Percentiles rank a stretch among this genome's conserved stretches.
phyloP scores from a whole-genome alignment of 2,888 invertebrate genomes.

The Dione juno region DNA sequence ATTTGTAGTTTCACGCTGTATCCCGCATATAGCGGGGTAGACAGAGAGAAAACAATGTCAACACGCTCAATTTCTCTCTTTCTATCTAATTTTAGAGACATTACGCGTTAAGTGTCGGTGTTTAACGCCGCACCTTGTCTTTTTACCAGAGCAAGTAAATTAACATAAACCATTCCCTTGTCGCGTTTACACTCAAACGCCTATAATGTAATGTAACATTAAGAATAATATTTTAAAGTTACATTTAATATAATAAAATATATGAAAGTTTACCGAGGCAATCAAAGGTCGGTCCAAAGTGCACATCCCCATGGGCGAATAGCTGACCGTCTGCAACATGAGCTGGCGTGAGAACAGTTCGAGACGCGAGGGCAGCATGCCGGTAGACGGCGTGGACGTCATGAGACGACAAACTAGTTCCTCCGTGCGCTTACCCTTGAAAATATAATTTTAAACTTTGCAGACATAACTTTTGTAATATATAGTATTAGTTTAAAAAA shows the following conservation, averaged over 20 bases:
- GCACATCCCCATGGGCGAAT: constrained; percentile 84
- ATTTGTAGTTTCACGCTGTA: too few species aligned
- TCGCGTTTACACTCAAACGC: too few species aligned
- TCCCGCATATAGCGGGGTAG: too few species aligned
- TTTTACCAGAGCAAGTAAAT: too few species aligned
- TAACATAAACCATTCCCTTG: too few species aligned
- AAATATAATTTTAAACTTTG: not conserved
- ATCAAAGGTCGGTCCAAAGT: constrained; percentile 82
- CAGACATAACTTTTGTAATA: not conserved
- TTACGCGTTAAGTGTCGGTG: too few species aligned
- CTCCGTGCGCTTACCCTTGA: constrained; percentile 72
- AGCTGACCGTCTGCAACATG: constrained; percentile 80
- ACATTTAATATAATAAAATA: not conserved
- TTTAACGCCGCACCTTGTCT: too few species aligned
- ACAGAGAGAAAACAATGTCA: too few species aligned
- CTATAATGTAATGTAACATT: too few species aligned
- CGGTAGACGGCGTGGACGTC: constrained; percentile 74
- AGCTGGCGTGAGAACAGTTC: constrained; percentile 84
- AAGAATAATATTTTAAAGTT: too few species aligned
- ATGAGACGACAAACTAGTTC: constrained; percentile 69
- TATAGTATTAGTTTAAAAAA: not conserved
- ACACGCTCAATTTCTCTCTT: too few species aligned
- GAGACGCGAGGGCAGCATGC: constrained; percentile 74
- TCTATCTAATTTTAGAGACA: too few species aligned
- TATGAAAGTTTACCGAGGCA: constrained; percentile 72